These are phyloP conservation scores for Pollimyrus isidori DNA, from an alignment of 2,113 vertebrate genomes.

Conservation along the genomic window DNA sequence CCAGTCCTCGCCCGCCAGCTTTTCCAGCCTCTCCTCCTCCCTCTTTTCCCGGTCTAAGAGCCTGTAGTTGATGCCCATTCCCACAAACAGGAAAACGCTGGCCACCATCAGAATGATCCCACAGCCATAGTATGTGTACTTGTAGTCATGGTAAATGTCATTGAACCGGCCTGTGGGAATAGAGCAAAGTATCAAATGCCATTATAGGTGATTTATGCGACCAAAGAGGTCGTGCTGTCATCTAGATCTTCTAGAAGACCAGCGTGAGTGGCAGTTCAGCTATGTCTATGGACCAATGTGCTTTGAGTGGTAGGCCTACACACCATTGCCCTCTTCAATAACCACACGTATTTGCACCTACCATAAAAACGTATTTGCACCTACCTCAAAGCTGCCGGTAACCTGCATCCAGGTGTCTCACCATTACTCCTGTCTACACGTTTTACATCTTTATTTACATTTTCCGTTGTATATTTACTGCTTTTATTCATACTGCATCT, in stretches of 20 bases:
- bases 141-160: constrained; percentile 72
- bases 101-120: constrained; percentile 74
- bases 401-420: not conserved
- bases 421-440: not conserved
- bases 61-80: constrained; percentile 90
- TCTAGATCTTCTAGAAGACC: not conserved
- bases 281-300: not conserved
- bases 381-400: not conserved
- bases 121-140: constrained; percentile 83
- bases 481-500: not conserved
- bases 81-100: constrained; percentile 77
- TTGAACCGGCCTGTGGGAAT: constrained; percentile 68
- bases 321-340: not conserved
- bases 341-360: not conserved
- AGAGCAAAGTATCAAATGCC: not conserved
- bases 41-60: constrained; percentile 71
- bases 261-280: not conserved
- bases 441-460: not conserved
- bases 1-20: constrained; percentile 45
- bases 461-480: not conserved
- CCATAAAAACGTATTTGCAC: not conserved
- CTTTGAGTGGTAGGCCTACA: not conserved
- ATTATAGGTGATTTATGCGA: not conserved
- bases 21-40: constrained; percentile 48
- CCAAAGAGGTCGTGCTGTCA: not conserved